Evolutionary conservation across 2,888 invertebrate genomes (phyloP), one percentile per base, ranked within the genome.

Genomic region (Pristionchus fissidentatus): DNA sequence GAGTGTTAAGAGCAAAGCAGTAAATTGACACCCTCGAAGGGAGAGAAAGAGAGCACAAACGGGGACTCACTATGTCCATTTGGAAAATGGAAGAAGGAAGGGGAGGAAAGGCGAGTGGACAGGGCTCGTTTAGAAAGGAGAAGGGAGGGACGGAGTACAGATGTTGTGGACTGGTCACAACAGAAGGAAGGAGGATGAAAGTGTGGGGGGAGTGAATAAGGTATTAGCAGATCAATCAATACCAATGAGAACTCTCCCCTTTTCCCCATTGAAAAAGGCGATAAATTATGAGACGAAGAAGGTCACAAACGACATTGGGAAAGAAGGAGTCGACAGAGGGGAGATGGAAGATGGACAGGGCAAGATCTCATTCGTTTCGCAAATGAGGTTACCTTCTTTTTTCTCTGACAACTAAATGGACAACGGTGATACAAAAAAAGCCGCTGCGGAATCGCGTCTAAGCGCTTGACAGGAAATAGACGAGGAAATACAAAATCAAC

Each of bases 21-120:
- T 75, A 75, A 75, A 75, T 75, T 75, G 75, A 75, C 75, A 75
- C 75, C 75, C 49, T 29, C 7, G 75, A 43, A 75, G n/a, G 75
- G 75, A 75, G 46, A 49, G 46, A 46, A 49, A 75, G 26, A 62
- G 75, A 26, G 29, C 13, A 26, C 26, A 43, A 13, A 75, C 29
- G 19, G 19, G 75, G 46, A 75, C n/a, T n/a, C n/a, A n/a, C n/a
- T n/a, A n/a, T n/a, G n/a, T 75, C 46, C 75, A 75, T 75, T 75
- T 46, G 13, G 75, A 75, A 75, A 75, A 46, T 75, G 75, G 29
- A 29, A 29, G 75, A 75, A 75, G 46, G 49, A 10, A 43, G 66
- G 66, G 38, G 66, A 66, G 66, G 38, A 66, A 66, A 66, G n/a
- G 66, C 66, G 66, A 38, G 66, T 66, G 38, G 66, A 66, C 66